These are phyloP conservation scores for Neoascia interrupta DNA, from an alignment of 2,888 invertebrate genomes.

Conservation along the genomic window DNA sequence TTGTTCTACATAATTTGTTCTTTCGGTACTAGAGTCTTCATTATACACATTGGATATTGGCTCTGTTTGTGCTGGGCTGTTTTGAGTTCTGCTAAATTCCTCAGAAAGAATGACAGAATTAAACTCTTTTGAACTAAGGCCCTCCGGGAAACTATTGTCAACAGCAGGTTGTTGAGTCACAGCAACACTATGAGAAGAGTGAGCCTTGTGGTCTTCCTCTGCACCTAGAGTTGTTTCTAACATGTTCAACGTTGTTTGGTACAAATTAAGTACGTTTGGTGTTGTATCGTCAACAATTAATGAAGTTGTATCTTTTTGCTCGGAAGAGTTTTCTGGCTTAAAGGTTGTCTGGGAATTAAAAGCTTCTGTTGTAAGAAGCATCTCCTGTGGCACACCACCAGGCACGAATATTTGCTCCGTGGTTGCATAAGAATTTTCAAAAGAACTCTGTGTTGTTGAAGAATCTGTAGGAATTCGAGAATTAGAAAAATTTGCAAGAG, in stretches of 20 bases:
- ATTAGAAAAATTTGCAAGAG: conserved; percentile 6
- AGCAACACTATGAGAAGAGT: too few relatives aligned
- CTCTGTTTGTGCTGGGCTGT: too few relatives aligned
- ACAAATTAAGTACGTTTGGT: conserved; percentile 8
- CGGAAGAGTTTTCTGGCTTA: background rate
- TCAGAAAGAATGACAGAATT: too few relatives aligned
- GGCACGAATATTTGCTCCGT: conserved; percentile 24
- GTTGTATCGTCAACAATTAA: background rate
- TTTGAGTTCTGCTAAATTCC: too few relatives aligned
- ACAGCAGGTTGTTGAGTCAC: too few relatives aligned
- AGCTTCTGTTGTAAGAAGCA: background rate
- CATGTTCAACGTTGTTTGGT: conserved; percentile 13
- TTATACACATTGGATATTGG: too few relatives aligned
- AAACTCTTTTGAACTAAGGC: too few relatives aligned
- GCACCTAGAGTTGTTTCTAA: conserved; percentile 27
- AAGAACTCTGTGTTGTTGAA: background rate
- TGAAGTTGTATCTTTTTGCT: background rate
- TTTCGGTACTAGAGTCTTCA: too few relatives aligned
- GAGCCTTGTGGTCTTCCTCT: too few relatives aligned
- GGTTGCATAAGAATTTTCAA: background rate
- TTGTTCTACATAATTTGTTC: too few relatives aligned
- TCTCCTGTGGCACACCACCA: conserved; percentile 34
- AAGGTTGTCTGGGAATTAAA: background rate
- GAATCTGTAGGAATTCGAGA: background rate
- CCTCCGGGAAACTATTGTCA: too few relatives aligned